Percentiles rank a stretch among this genome's conserved stretches.
Evolutionary conservation across 2,888 invertebrate genomes (phyloP).

Genomic region (Altica lythri): DNA sequence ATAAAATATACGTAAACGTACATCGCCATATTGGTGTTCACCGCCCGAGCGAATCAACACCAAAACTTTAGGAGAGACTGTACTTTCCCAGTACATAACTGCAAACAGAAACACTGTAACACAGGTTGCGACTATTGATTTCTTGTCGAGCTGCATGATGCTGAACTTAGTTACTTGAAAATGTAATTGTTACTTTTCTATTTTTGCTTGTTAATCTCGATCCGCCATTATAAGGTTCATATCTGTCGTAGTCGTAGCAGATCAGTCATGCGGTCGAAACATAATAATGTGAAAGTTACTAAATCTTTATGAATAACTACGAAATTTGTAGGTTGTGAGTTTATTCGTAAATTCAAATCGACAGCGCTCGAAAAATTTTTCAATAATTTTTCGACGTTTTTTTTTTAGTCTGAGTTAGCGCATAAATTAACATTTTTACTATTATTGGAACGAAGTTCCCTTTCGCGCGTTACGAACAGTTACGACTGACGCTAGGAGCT

Average conservation of each 20-base stretch:
- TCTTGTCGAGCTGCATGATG: conserved; percentile 34
- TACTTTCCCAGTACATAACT: conserved; percentile 39
- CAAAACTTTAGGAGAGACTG: conserved; percentile 35
- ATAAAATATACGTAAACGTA: background rate
- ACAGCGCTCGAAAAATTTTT: too few species aligned
- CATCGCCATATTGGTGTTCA: conserved; percentile 10
- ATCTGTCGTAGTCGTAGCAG: background rate
- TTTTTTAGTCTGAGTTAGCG: too few species aligned
- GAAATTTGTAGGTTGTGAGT: too few species aligned
- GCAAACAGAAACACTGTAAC: conserved; percentile 40
- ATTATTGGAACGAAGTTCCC: too few species aligned
- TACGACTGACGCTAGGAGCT: too few species aligned
- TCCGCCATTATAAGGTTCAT: conserved; percentile 4
- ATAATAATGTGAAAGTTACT: conserved; percentile 27
- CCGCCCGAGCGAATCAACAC: conserved; percentile 29
- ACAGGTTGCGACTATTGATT: conserved; percentile 41
- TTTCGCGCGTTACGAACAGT: too few species aligned
- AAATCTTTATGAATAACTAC: too few species aligned
- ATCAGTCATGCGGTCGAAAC: conserved; percentile 2
- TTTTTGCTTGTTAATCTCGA: conserved; percentile 14
- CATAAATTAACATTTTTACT: too few species aligned
- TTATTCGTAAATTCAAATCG: too few species aligned
- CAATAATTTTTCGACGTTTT: too few species aligned
- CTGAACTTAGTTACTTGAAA: conserved; percentile 20
- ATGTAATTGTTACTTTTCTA: conserved; percentile 24